Percentiles rank a stretch among this genome's conserved stretches.
These are phyloP conservation scores for Drosophila saltans DNA, from an alignment of 1,140 invertebrate genomes.

Conservation along the genomic window DNA sequence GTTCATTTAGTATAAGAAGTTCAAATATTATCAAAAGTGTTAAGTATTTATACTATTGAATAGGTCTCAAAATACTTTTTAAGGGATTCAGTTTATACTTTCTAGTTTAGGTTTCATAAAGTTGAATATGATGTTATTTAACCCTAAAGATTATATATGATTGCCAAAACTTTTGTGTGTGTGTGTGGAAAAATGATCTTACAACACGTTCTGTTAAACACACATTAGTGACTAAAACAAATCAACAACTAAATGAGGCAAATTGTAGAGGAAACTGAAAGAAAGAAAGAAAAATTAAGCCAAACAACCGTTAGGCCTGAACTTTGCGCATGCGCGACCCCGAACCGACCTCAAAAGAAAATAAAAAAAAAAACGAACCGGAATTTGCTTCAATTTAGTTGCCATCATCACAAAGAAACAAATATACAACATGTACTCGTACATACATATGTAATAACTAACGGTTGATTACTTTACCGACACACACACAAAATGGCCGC, in stretches of 20 bases:
- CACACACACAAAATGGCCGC: not conserved
- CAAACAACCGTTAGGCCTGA: slow-evolving; percentile 51
- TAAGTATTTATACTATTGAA: too few species aligned
- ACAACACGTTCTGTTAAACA: slow-evolving; percentile 48
- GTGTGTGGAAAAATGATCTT: slow-evolving; percentile 51
- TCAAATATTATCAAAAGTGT: too few species aligned
- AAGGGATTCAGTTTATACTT: too few species aligned
- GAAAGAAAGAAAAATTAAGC: slow-evolving; percentile 19
- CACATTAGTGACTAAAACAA: slow-evolving; percentile 66
- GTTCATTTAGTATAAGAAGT: too few species aligned
- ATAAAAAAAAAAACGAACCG: slow-evolving; percentile 36
- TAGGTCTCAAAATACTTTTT: too few species aligned
- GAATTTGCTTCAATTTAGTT: slow-evolving; percentile 45
- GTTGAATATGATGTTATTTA: not conserved
- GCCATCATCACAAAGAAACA: slow-evolving; percentile 11
- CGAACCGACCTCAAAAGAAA: slow-evolving; percentile 20
- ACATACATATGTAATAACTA: not conserved
- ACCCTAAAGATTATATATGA: not conserved
- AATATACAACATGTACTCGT: not conserved
- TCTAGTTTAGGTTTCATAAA: too few species aligned
- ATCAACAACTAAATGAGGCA: slow-evolving; percentile 6
- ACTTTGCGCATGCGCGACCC: slow-evolving; percentile 61
- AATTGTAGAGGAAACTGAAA: slow-evolving; percentile 10
- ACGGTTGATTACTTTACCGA: not conserved
- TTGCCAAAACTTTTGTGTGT: slow-evolving; percentile 40